Base-by-base conservation (phyloP, 2,888 invertebrate species). In the Colletes collaris region DNA sequence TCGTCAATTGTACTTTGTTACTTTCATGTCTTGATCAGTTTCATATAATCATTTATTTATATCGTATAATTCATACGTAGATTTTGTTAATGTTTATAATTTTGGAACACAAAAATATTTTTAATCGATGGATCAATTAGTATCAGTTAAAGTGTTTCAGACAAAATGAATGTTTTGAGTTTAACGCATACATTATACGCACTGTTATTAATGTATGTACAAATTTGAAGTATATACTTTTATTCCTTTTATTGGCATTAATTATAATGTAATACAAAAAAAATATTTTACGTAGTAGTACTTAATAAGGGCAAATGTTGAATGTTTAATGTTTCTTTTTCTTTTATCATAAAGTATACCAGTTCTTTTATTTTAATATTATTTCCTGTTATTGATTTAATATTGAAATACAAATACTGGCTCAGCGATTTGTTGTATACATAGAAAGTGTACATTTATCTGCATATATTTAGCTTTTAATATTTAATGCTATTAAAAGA, bases 391-490 rank as follows among this genome's bases (percentile, higher is more conserved):
- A 49, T 60, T 35, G 6, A 59, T 27, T 62, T 37, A 4, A 60
- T n/a, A 16, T 62, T 5, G 13, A 59, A 60, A 60, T 67, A 46
- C 35, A 65, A 65, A 44, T 60, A 44, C 13, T 11, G 49, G 10
- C 13, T 52, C 44, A 16, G 13, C 8, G 16, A 59, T 27, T n/a
- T 44, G 37, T 52, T 16, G 4, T 37, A 60, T 13, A 13, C 7
- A 1, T 53, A 4, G 6, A n/a, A 35, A 13, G 16, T 35, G 2
- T 16, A 66, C 46, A 55, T 55, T 11, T 49, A 4, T 52, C 40
- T 53, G 8, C 4, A 44, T 27, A 27, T 27, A 27, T 27, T 27
- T 46, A 37, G 37, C 53, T 19, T 19, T 2, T 5, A 52, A 27
- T 16, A 19, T 16, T 7, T 8, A 35, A 7, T 8, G 10, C 4